These are phyloP conservation scores for Macrophya annulata DNA, from an alignment of 2,888 invertebrate species.

Conservation along the genomic window DNA sequence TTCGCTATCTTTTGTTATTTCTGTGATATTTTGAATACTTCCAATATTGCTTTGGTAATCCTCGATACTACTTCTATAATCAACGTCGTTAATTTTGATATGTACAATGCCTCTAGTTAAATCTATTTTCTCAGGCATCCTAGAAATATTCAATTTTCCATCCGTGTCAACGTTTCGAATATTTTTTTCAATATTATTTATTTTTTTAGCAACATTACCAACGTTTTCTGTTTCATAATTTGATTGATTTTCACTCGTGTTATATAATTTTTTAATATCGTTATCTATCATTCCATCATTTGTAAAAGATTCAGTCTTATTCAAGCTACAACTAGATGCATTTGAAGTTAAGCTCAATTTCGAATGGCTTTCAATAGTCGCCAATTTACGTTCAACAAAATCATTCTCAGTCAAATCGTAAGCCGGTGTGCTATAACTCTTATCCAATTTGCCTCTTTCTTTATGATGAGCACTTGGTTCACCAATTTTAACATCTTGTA, in stretches of 20 bases:
- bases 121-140: constrained; percentile 54
- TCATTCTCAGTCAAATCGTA: constrained; percentile 84
- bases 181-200: constrained; percentile 66
- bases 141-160: constrained; percentile 35
- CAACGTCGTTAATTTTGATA: constrained; percentile 62
- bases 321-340: constrained; percentile 64
- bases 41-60: constrained; percentile 67
- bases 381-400: constrained; percentile 65
- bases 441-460: constrained; percentile 85
- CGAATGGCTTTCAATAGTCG: constrained; percentile 59
- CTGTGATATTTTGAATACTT: constrained; percentile 55
- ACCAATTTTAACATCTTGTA: constrained; percentile 56
- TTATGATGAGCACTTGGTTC: constrained; percentile 64
- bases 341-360: constrained; percentile 60
- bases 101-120: constrained; percentile 60
- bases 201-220: constrained; percentile 67
- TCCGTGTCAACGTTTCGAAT: constrained; percentile 58
- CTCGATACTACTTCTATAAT: constrained; percentile 60
- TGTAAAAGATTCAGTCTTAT: constrained; percentile 69
- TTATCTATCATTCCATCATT: constrained; percentile 62
- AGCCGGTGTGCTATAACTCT: constrained; percentile 91
- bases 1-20: constrained; percentile 10
- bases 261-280: constrained; percentile 58
- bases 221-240: constrained; percentile 57
- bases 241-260: constrained; percentile 42